Percentiles rank a stretch among this genome's conserved stretches.
Conservation (phyloP, 2,797 vertebrate genomes). For the Thripadectes ignobilis region DNA sequence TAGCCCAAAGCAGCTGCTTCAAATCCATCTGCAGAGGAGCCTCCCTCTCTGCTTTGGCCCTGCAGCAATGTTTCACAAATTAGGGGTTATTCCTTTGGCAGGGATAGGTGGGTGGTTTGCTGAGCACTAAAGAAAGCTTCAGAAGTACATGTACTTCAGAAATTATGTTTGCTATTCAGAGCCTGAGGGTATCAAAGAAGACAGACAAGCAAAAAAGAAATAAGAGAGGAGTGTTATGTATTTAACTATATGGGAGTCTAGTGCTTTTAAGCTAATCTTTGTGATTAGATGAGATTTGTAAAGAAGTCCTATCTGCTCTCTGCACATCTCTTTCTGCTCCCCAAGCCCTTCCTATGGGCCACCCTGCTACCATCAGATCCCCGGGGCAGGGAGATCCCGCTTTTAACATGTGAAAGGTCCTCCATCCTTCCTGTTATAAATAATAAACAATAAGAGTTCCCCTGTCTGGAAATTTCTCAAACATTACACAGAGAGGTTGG, state of each 20-base stretch:
- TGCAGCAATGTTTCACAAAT: not conserved
- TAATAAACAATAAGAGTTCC: not conserved
- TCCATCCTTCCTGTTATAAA: not conserved
- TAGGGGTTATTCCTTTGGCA: not conserved
- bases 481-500: not conserved
- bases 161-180: not conserved
- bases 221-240: not conserved
- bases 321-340: not conserved
- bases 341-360: not conserved
- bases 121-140: not conserved
- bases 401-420: not conserved
- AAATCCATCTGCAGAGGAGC: not conserved
- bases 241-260: not conserved
- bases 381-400: not conserved
- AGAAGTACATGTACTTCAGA: not conserved
- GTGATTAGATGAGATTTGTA: not conserved
- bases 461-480: not conserved
- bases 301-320: not conserved
- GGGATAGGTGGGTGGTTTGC: not conserved
- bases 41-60: not conserved
- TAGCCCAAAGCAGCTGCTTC: not conserved
- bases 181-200: not conserved
- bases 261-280: not conserved
- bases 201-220: not conserved
- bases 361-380: not conserved